Percentiles rank a stretch among this genome's conserved stretches.
Evolutionary conservation across 2,888 invertebrate genomes (phyloP).

Genomic region (Neria commutata): DNA sequence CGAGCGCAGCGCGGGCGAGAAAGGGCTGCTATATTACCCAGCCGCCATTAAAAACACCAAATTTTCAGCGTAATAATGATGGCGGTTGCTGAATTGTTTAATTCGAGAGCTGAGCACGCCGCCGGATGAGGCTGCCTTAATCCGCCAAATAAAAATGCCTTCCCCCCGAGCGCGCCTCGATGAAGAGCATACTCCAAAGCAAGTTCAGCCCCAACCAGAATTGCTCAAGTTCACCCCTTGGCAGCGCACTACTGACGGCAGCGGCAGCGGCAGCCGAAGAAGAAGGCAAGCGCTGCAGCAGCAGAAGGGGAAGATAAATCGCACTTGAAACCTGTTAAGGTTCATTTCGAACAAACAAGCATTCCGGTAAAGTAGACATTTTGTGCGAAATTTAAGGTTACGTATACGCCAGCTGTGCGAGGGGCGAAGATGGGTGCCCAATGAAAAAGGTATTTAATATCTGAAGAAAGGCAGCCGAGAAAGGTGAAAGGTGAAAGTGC

Average conservation of each 20-base stretch:
- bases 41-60: neutral
- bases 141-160: neutral
- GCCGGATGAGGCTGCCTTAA: neutral
- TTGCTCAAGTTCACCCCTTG: neutral
- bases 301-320: neutral
- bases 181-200: neutral
- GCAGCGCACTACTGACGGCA: neutral
- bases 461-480: too few relatives aligned
- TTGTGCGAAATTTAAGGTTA: slow-evolving; percentile 40
- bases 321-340: neutral
- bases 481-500: too few relatives aligned
- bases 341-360: neutral
- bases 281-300: neutral
- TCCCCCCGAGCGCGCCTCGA: neutral
- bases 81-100: neutral
- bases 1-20: slow-evolving; percentile 25
- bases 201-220: neutral
- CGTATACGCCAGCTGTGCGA: slow-evolving; percentile 32
- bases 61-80: neutral
- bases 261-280: too few relatives aligned
- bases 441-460: neutral
- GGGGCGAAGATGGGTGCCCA: neutral
- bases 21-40: neutral
- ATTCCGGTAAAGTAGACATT: neutral
- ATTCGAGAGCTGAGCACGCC: neutral